phyloP scores from a whole-genome alignment of 2,113 vertebrate species.

The Proterorhinus semilunaris region DNA sequence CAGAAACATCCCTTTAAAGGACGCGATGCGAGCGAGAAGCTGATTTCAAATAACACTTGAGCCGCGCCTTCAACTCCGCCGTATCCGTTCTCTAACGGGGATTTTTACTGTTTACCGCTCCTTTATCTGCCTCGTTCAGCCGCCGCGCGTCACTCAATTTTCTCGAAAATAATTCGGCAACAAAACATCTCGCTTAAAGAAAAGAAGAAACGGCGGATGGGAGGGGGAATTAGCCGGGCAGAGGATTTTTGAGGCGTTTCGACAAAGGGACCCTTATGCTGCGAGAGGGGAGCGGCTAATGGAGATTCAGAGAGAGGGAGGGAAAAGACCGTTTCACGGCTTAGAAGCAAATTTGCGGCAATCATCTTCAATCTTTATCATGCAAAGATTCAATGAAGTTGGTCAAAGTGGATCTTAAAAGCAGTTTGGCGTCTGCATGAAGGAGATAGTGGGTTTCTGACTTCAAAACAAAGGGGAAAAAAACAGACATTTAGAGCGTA shows the following conservation, averaged over 20 bases:
- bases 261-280: constrained; percentile 53
- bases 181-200: constrained; percentile 37
- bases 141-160: constrained; percentile 17
- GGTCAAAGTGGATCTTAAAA: constrained; percentile 64
- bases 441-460: not conserved
- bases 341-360: constrained; percentile 40
- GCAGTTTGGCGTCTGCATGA: constrained; percentile 47
- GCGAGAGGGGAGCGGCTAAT: constrained; percentile 51
- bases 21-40: constrained; percentile 46
- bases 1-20: not conserved
- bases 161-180: constrained; percentile 49
- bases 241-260: constrained; percentile 50
- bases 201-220: not conserved
- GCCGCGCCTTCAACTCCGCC: constrained; percentile 38
- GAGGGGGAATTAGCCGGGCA: constrained; percentile 18
- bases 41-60: constrained; percentile 59
- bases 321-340: constrained; percentile 11
- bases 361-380: constrained; percentile 32
- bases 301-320: constrained; percentile 56
- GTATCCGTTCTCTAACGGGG: constrained; percentile 53
- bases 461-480: not conserved
- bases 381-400: constrained; percentile 64
- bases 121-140: constrained; percentile 53
- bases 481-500: not conserved
- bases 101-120: constrained; percentile 28